Percentiles rank a stretch among this genome's conserved stretches.
Evolutionary conservation across 2,113 vertebrate genomes (phyloP).

Genomic region (Anarhynchus alexandrinus): DNA sequence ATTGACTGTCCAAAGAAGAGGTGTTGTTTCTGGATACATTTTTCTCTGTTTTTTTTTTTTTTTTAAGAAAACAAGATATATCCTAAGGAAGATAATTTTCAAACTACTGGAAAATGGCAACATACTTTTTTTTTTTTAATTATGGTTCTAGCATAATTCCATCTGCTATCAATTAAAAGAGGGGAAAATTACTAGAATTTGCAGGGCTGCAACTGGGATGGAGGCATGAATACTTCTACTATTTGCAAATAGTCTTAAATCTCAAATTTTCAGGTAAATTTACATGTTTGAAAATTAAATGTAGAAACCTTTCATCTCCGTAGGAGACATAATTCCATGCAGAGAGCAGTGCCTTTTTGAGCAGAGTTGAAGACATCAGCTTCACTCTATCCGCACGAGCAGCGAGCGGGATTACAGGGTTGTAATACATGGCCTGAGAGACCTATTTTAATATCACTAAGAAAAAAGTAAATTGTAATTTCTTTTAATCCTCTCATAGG

Average conservation of each 20-base stretch:
- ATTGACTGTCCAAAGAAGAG: background rate
- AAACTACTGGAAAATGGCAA: background rate
- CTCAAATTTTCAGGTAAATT: background rate
- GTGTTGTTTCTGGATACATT: background rate
- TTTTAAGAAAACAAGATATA: background rate
- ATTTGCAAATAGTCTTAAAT: background rate
- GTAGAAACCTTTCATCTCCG: background rate
- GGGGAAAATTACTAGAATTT: background rate
- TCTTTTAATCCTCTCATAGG: background rate
- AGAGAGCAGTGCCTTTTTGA: background rate
- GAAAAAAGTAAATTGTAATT: background rate
- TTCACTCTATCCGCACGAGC: background rate
- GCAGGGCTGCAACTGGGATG: background rate
- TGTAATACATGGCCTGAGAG: background rate
- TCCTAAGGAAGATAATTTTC: background rate
- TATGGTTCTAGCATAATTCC: background rate
- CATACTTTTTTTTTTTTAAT: background rate
- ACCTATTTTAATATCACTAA: background rate
- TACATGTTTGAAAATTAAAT: background rate
- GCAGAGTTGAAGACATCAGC: background rate
- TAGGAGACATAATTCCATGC: background rate
- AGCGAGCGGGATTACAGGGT: background rate
- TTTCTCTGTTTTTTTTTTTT: background rate
- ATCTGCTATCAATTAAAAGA: background rate
- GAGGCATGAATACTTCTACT: background rate